Conservation (phyloP, 2,888 invertebrate genomes). For the Acrobasis suavella region DNA sequence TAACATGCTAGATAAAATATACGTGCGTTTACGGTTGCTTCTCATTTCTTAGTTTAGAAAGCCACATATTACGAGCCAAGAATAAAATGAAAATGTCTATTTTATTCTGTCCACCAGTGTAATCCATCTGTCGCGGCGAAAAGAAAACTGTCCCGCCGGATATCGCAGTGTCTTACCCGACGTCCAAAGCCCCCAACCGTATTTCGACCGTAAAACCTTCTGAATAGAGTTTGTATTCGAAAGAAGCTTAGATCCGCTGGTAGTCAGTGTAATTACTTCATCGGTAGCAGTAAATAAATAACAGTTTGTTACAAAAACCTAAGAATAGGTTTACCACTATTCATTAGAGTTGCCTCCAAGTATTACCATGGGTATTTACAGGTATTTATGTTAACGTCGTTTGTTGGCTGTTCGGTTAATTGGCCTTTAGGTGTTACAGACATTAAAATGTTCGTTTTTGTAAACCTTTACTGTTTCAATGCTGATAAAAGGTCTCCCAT, state of each 20-base stretch:
- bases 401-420: not conserved
- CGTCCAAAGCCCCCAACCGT: not conserved
- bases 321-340: not conserved
- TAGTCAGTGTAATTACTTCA: constrained; percentile 18
- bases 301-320: constrained; percentile 14
- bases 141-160: constrained; percentile 25
- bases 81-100: not conserved
- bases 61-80: not conserved
- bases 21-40: too few relatives aligned
- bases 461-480: too few relatives aligned
- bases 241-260: not conserved
- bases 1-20: too few relatives aligned
- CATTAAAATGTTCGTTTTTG: too few relatives aligned
- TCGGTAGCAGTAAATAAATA: constrained; percentile 17
- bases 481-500: too few relatives aligned
- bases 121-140: constrained; percentile 23
- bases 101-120: constrained; percentile 17
- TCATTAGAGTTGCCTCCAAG: not conserved
- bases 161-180: constrained; percentile 24
- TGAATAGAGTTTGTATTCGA: constrained; percentile 9
- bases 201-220: not conserved
- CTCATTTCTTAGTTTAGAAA: too few relatives aligned
- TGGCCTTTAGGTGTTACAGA: not conserved
- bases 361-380: not conserved
- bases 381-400: not conserved